Evolutionary conservation across 2,113 vertebrate genomes (phyloP).

Genomic region (Tachysurus fulvidraco): DNA sequence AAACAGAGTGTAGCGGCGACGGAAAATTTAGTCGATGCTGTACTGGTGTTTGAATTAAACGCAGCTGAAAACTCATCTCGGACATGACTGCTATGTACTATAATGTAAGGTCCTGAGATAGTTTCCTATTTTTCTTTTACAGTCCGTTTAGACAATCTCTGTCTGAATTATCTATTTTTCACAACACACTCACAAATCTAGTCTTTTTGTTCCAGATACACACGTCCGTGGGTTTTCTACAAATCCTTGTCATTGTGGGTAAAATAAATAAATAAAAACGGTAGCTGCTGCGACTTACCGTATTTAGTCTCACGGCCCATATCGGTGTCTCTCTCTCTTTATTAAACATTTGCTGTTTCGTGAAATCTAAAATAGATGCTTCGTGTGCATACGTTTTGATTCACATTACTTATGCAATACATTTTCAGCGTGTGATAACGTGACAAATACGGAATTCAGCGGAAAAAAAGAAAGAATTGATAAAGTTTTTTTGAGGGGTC

Average conservation of each 20-base stretch:
- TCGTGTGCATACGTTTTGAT: not conserved
- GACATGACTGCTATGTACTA: not conserved
- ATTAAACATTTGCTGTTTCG: not conserved
- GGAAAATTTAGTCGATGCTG: not conserved
- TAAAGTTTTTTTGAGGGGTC: too few relatives aligned
- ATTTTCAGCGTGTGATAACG: not conserved
- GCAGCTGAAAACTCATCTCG: too few relatives aligned
- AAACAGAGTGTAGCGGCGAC: not conserved
- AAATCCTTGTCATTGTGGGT: not conserved
- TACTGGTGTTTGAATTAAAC: too few relatives aligned
- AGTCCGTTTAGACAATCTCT: not conserved
- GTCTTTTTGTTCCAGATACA: not conserved
- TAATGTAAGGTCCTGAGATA: not conserved
- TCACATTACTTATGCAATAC: not conserved
- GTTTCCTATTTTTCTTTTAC: not conserved
- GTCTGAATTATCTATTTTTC: not conserved
- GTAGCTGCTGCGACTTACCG: not conserved
- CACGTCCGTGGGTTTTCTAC: not conserved
- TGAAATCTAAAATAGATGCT: not conserved
- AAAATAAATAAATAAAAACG: not conserved
- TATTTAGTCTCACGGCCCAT: not conserved
- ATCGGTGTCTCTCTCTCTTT: not conserved
- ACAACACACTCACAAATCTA: too few relatives aligned
- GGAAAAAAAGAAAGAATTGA: not conserved
- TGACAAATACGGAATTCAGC: not conserved